Conservation (phyloP, 1,140 invertebrate genomes). For the Andrena cerasifolii region DNA sequence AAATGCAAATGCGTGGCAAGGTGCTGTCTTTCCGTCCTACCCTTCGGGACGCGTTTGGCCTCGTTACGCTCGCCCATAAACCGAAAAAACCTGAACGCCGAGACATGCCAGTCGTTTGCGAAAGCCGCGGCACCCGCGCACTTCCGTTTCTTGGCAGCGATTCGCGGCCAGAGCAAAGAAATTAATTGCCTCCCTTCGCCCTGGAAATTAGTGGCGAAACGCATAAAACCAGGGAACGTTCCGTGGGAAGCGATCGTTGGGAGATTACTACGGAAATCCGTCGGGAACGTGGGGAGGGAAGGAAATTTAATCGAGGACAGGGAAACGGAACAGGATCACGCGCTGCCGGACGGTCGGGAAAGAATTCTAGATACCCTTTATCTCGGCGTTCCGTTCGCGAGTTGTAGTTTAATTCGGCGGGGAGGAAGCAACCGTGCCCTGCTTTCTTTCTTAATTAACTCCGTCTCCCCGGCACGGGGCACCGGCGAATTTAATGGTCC, state of each 20-base stretch:
- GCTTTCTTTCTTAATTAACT: slow-evolving; percentile 41
- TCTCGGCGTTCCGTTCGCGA: background rate
- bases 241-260: slow-evolving; percentile 3
- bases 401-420: slow-evolving; percentile 34
- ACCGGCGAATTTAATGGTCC: slow-evolving; percentile 5
- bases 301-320: background rate
- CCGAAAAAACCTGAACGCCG: background rate
- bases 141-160: slow-evolving; percentile 4
- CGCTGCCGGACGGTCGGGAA: background rate
- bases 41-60: slow-evolving; percentile 3
- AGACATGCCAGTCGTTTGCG: slow-evolving; percentile 8
- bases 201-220: slow-evolving; percentile 9
- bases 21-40: too few species aligned
- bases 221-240: background rate
- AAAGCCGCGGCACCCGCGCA: background rate
- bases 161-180: background rate
- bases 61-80: background rate
- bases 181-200: slow-evolving; percentile 15
- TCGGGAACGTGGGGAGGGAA: background rate
- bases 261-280: background rate
- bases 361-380: slow-evolving; percentile 20
- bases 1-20: background rate
- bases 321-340: background rate
- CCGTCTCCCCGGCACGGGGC: background rate
- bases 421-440: background rate